A percentile compares a stretch with the other conserved stretches of the same genome.
Evolutionary conservation across 1,140 invertebrate genomes (phyloP).

Genomic region (Calycopis cecrops): DNA sequence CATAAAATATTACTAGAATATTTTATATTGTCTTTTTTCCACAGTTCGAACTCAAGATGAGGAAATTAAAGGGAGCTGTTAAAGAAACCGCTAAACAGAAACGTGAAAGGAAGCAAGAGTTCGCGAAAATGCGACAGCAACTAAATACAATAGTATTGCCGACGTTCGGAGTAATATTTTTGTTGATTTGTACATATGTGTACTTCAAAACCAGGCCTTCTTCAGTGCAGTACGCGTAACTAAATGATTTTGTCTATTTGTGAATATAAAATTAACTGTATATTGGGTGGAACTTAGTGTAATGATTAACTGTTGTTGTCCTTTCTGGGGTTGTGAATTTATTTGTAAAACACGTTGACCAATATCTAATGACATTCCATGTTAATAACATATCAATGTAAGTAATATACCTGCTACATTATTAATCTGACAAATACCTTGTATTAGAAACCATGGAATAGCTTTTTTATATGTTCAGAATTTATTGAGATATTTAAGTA

Average conservation of each 20-base stretch:
- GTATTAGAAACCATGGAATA: too few species aligned
- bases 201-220: constrained; percentile 85
- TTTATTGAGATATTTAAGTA: too few species aligned
- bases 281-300: neutral
- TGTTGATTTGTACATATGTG: constrained; percentile 85
- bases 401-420: too few species aligned
- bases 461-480: too few species aligned
- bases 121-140: constrained; percentile 84
- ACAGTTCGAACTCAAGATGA: constrained; percentile 71
- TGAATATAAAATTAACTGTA: constrained; percentile 9
- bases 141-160: constrained; percentile 86
- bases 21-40: constrained; percentile 1
- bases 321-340: constrained; percentile 2
- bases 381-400: neutral
- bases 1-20: too few species aligned
- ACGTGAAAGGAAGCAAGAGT: constrained; percentile 87
- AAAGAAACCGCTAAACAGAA: constrained; percentile 91
- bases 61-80: constrained; percentile 85
- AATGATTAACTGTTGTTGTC: neutral
- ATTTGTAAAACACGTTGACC: constrained; percentile 1
- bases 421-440: too few species aligned
- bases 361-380: neutral
- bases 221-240: constrained; percentile 59
- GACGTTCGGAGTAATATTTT: constrained; percentile 79
- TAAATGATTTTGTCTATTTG: constrained; percentile 14